Base-by-base conservation (phyloP, 1,140 invertebrate genomes). In the Bombus terrestris region DNA sequence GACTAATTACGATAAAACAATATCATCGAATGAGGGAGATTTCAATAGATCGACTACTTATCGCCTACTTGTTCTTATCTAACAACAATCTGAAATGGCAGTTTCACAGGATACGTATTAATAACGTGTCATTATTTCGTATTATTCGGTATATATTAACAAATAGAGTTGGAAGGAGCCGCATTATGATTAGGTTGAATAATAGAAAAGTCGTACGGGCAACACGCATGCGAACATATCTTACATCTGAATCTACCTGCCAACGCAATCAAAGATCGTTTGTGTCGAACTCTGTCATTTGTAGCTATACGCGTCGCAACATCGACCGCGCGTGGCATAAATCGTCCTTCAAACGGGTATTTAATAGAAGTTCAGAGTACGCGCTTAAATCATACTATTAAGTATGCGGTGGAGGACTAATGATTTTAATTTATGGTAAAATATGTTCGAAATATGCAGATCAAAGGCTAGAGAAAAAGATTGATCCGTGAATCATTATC, bases 281-380 rank as follows among this genome's bases (percentile, higher is more conserved):
- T 69, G 81, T 68, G 62, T 69, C 81, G 73, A 77, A 83, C 81
- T 77, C 81, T 57, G 62, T 83, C 73, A 83, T 77, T 83, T 83
- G 73, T 76, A n/a, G 1, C 28, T 62, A 68, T 41, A 57, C 35
- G 39, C 47, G 73, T 66, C 73, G 41, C 62, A 73, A 53, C 81
- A 76, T 77, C 62, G 74, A n/a, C 43, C 53, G 62, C 64, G n/a
- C 62, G 74, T 69, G 62, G 73, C 62, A 76, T 59, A 84, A 84
- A 84, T 84, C 64, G 82, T 71, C 66, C 53, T 43, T 78, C 75
- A 53, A 59, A 57, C 9, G 12, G 47, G 47, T 62, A 59, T 69
- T 78, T 83, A 83, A 69, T 83, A 66, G 35, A 69, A 78, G 77
- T 47, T 77, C 57, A 69, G 22, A 66, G 76, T 80, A 66, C n/a